Conservation (phyloP, 2,113 vertebrate species). For the Odontesthes bonariensis region DNA sequence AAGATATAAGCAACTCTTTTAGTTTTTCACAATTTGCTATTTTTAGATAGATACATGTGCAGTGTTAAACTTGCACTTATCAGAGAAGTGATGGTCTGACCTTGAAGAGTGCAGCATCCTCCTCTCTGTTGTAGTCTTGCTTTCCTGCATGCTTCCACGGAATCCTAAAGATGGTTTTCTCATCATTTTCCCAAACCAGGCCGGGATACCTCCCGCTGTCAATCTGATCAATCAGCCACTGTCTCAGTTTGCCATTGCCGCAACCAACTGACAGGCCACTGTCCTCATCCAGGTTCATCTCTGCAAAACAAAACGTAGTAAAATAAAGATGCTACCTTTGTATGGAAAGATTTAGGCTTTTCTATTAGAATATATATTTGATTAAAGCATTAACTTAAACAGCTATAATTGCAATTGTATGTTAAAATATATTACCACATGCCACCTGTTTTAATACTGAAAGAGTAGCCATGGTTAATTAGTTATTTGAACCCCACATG, state of each 20-base stretch:
- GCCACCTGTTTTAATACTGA: not conserved
- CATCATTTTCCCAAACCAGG: slow-evolving; percentile 96
- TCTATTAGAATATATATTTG: not conserved
- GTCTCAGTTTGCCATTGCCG: slow-evolving; percentile 96
- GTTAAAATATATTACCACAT: not conserved
- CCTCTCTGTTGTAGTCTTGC: slow-evolving; percentile 98
- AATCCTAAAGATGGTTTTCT: slow-evolving; percentile 96
- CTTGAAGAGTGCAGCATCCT: slow-evolving; percentile 98
- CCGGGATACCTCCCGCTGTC: slow-evolving; percentile 93
- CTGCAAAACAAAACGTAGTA: slow-evolving; percentile 39
- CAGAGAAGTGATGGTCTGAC: slow-evolving; percentile 67
- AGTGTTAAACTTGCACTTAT: slow-evolving; percentile 1
- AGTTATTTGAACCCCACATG: not conserved
- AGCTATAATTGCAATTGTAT: not conserved
- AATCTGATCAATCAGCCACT: slow-evolving; percentile 99
- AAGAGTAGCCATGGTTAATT: not conserved
- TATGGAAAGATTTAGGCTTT: not conserved
- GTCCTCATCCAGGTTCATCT: slow-evolving; percentile 83
- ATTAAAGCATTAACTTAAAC: not conserved
- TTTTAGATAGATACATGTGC: not conserved
- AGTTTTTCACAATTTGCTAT: not conserved
- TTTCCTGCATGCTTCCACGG: slow-evolving; percentile 99
- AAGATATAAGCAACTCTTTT: not conserved
- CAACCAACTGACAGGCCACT: slow-evolving; percentile 88
- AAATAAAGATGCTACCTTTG: slow-evolving; percentile 1